phyloP scores from a whole-genome alignment of 2,888 invertebrate genomes.

The Oscheius onirici region DNA sequence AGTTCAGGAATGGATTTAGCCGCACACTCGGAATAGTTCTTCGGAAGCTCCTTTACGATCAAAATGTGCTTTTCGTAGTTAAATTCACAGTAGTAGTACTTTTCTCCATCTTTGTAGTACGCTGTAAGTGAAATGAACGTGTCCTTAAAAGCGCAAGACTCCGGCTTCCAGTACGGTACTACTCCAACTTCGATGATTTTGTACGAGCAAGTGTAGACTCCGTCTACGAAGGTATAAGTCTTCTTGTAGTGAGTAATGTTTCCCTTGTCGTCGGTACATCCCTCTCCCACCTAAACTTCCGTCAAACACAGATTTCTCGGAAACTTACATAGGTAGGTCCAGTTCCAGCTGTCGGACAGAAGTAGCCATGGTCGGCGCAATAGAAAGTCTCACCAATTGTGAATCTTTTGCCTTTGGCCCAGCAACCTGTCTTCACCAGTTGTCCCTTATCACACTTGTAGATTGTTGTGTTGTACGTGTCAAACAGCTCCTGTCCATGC shows the following conservation, averaged over 20 bases:
- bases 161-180: not conserved
- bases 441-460: conserved; percentile 19
- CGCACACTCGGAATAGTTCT: not conserved
- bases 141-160: not conserved
- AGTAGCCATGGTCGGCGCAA: conserved; percentile 18
- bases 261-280: not conserved
- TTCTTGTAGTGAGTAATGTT: conserved; percentile 10
- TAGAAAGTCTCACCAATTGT: conserved; percentile 16
- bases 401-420: conserved; percentile 24
- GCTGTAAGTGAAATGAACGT: not conserved
- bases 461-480: conserved; percentile 9
- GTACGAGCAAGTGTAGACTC: conserved; percentile 5
- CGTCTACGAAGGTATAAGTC: not conserved
- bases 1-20: not conserved
- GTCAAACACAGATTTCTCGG: not conserved
- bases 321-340: not conserved
- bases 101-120: not conserved
- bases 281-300: not conserved
- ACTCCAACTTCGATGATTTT: not conserved
- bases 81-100: conserved; percentile 1
- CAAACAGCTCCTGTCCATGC: conserved; percentile 13
- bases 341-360: conserved; percentile 19
- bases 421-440: conserved; percentile 22
- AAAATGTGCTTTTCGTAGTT: not conserved
- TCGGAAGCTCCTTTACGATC: not conserved